A percentile compares a stretch with the other conserved stretches of the same genome.
Evolutionary conservation across 2,888 invertebrate genomes (phyloP).

Genomic region (Dasypolia templi): DNA sequence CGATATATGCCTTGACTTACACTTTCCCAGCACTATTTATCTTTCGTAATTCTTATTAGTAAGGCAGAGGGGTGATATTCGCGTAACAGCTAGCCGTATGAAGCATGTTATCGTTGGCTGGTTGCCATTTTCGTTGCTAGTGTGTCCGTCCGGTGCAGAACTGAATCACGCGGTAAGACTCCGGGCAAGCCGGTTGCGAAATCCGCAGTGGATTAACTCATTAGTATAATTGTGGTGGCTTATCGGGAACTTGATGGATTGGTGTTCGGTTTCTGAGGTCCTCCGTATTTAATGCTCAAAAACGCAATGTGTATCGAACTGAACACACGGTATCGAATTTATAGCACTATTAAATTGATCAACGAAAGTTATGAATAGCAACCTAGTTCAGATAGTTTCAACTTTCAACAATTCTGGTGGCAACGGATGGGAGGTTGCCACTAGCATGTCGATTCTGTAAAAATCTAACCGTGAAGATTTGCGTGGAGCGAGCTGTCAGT

Average conservation of each 20-base stretch:
- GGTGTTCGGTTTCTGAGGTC: neutral
- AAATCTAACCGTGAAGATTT: too few relatives aligned
- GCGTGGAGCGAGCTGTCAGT: too few relatives aligned
- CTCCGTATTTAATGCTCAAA: neutral
- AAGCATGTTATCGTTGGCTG: conserved; percentile 69
- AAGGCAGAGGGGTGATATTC: conserved; percentile 62
- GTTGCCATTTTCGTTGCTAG: conserved; percentile 70
- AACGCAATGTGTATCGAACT: neutral
- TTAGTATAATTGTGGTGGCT: conserved; percentile 23
- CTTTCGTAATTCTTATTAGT: conserved; percentile 59
- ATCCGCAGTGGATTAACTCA: conserved; percentile 37
- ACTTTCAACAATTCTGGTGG: too few relatives aligned
- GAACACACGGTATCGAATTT: neutral
- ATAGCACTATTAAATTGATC: neutral
- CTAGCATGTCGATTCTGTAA: too few relatives aligned
- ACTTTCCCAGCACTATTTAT: conserved; percentile 50
- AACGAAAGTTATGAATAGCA: neutral
- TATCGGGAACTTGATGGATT: neutral
- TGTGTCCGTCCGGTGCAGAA: conserved; percentile 66
- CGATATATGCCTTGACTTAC: conserved; percentile 29
- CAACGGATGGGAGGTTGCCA: too few relatives aligned
- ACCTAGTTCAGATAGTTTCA: neutral
- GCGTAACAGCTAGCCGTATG: conserved; percentile 56
- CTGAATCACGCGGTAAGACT: conserved; percentile 67
- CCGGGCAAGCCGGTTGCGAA: conserved; percentile 51